A percentile compares a stretch with the other conserved stretches of the same genome.
Evolutionary conservation across 2,797 vertebrate genomes (phyloP).

Genomic region (Typhlichthys eigenmanni): DNA sequence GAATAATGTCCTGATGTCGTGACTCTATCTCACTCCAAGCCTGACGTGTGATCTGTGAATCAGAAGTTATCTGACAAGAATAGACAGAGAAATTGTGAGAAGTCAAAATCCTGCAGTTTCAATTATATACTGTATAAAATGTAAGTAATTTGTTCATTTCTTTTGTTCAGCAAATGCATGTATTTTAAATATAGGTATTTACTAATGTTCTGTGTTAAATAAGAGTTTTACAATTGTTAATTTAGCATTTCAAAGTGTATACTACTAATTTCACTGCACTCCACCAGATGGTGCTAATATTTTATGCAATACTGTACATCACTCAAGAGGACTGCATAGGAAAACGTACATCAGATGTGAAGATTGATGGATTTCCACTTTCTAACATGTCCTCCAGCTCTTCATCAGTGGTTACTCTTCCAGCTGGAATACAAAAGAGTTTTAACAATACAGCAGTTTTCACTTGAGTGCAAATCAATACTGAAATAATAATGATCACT

Average conservation of each 20-base stretch:
- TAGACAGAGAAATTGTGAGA: not conserved
- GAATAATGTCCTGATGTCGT: conserved; percentile 92
- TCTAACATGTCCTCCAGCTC: conserved; percentile 95
- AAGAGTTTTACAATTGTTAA: not conserved
- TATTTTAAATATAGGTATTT: conserved; percentile 1
- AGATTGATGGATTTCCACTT: conserved; percentile 90
- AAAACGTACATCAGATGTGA: conserved; percentile 89
- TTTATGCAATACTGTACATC: not conserved
- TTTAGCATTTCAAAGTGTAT: not conserved
- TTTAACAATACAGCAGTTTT: not conserved
- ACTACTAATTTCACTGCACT: not conserved
- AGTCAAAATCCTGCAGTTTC: not conserved
- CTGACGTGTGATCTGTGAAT: conserved; percentile 91
- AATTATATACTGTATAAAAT: not conserved
- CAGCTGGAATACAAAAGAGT: conserved; percentile 76
- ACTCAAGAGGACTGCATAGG: not conserved
- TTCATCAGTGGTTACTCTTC: conserved; percentile 87
- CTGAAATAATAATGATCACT: no score
- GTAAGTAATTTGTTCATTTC: not conserved
- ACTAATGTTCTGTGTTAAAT: not conserved
- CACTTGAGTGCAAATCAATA: no score
- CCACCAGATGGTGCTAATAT: conserved; percentile 40
- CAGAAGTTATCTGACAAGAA: conserved; percentile 87
- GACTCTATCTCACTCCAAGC: conserved; percentile 94
- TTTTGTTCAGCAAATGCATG: not conserved